phyloP scores from a whole-genome alignment of 2,888 invertebrate genomes.

The Lithodes maja region DNA sequence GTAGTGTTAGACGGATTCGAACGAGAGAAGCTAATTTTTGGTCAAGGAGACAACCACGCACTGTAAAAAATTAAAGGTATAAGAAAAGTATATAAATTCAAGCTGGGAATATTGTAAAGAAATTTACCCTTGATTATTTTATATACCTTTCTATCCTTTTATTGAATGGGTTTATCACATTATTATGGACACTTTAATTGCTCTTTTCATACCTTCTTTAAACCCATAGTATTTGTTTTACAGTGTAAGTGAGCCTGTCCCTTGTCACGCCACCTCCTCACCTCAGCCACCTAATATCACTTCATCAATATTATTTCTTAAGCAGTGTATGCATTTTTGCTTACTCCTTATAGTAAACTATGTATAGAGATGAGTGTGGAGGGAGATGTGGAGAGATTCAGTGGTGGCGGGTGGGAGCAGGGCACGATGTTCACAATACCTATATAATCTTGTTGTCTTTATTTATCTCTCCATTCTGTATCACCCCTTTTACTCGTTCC shows the following conservation, averaged over 20 bases:
- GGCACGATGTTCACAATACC: background rate
- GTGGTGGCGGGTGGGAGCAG: background rate
- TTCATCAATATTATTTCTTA: background rate
- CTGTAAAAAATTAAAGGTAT: too few relatives aligned
- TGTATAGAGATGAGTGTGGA: slow-evolving; percentile 45
- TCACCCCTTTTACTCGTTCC: background rate
- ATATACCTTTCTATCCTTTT: too few relatives aligned
- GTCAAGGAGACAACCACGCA: slow-evolving; percentile 4
- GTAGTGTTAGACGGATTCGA: slow-evolving; percentile 53
- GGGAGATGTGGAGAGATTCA: slow-evolving; percentile 34
- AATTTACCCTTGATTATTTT: too few relatives aligned
- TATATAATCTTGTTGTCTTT: too few relatives aligned
- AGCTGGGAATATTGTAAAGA: too few relatives aligned
- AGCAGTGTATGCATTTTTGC: slow-evolving; percentile 40
- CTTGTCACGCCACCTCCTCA: slow-evolving; percentile 30
- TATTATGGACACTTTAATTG: too few relatives aligned
- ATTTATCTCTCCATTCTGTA: background rate
- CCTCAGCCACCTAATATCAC: slow-evolving; percentile 8
- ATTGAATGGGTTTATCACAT: too few relatives aligned
- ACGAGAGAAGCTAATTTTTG: slow-evolving; percentile 27
- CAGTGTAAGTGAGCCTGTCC: slow-evolving; percentile 11
- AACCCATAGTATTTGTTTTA: too few relatives aligned
- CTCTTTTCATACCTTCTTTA: too few relatives aligned
- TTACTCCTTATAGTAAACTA: slow-evolving; percentile 36
- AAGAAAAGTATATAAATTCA: too few relatives aligned